A percentile compares a stretch with the other conserved stretches of the same genome.
phyloP scores from a whole-genome alignment of 1,140 invertebrate genomes.

The Drosophila lacertosa region DNA sequence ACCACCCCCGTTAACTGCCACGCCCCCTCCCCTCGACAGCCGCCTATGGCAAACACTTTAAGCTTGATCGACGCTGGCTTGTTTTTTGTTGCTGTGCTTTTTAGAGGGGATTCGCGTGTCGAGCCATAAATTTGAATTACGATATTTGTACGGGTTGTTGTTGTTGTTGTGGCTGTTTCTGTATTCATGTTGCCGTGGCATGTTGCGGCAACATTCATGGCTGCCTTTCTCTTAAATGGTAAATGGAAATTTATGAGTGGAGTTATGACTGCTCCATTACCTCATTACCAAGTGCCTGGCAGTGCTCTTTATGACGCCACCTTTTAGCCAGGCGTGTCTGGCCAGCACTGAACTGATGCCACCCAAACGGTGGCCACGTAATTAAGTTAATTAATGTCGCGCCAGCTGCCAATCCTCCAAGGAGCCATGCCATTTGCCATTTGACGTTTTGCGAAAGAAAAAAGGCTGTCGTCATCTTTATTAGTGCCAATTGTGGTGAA shows the following conservation, averaged over 20 bases:
- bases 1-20: background rate
- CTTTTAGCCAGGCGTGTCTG: slow-evolving; percentile 37
- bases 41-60: slow-evolving; percentile 6
- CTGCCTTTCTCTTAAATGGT: slow-evolving; percentile 23
- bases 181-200: slow-evolving; percentile 34
- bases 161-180: slow-evolving; percentile 7
- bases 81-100: slow-evolving; percentile 38
- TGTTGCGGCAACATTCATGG: slow-evolving; percentile 48
- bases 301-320: slow-evolving; percentile 42
- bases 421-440: slow-evolving; percentile 2
- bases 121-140: slow-evolving; percentile 56
- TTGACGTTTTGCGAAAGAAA: no score
- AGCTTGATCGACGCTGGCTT: slow-evolving; percentile 51
- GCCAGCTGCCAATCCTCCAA: slow-evolving; percentile 44
- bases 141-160: slow-evolving; percentile 32
- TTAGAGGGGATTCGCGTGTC: slow-evolving; percentile 46
- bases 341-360: slow-evolving; percentile 16
- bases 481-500: slow-evolving; percentile 20
- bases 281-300: slow-evolving; percentile 34
- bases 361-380: slow-evolving; percentile 23
- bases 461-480: slow-evolving; percentile 43
- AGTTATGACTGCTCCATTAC: slow-evolving; percentile 49
- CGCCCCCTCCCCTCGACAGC: background rate
- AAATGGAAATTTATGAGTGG: slow-evolving; percentile 42
- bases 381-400: slow-evolving; percentile 54